A percentile compares a stretch with the other conserved stretches of the same genome.
Conservation (phyloP, 1,140 invertebrate genomes). For the Drosophila bipectinata region DNA sequence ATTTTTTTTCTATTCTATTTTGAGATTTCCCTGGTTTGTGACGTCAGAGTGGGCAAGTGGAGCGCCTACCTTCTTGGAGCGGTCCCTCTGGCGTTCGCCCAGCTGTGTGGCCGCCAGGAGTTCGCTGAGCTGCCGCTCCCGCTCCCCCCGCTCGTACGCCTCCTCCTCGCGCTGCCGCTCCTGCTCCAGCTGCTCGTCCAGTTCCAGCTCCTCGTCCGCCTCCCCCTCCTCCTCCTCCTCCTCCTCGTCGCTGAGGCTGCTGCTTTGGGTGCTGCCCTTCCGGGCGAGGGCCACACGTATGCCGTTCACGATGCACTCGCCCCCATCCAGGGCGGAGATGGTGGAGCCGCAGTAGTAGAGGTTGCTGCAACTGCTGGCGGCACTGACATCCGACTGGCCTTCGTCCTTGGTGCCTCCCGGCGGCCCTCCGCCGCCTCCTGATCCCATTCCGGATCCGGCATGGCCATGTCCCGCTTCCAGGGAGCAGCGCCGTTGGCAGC, state of each 20-base stretch:
- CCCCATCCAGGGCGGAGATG: conserved; percentile 85
- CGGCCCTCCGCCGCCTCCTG: conserved; percentile 23
- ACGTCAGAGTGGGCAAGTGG: conserved; percentile 42
- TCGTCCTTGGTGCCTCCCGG: conserved; percentile 59
- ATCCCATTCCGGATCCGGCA: conserved; percentile 35
- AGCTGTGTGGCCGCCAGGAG: conserved; percentile 68
- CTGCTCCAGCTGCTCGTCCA: conserved; percentile 6
- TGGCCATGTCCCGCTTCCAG: conserved; percentile 65
- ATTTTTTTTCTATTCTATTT: conserved; percentile 46
- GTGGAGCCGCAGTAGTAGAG: conserved; percentile 85
- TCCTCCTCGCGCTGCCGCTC: conserved; percentile 12
- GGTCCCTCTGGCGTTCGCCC: conserved; percentile 43
- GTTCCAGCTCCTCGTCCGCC: conserved; percentile 15
- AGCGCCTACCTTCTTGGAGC: conserved; percentile 73
- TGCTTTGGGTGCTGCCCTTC: conserved; percentile 85
- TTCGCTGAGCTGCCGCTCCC: conserved; percentile 59
- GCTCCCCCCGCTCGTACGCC: conserved; percentile 30
- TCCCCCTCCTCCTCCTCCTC: conserved; percentile 81
- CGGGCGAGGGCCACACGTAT: conserved; percentile 84
- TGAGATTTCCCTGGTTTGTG: conserved; percentile 76
- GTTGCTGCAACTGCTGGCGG: conserved; percentile 88
- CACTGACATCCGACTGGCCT: conserved; percentile 86
- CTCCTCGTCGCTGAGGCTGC: conserved; percentile 90
- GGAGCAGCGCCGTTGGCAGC: conserved; percentile 75
- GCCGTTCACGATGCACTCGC: conserved; percentile 84